These are phyloP conservation scores for Lepidochitona cinerea DNA, from an alignment of 2,888 invertebrate genomes.

Conservation along the genomic window DNA sequence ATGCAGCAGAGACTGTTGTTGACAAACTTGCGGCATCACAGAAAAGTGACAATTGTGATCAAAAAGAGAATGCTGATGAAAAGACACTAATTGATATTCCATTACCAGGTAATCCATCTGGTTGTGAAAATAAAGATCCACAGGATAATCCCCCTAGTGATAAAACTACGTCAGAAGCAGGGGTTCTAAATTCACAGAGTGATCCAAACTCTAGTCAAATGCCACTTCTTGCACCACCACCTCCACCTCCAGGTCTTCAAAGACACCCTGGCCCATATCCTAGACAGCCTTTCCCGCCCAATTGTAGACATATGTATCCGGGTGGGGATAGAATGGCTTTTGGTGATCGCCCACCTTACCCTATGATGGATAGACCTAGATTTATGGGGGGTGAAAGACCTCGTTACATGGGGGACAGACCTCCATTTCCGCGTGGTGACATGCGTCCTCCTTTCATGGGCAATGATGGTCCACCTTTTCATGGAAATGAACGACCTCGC, in stretches of 20 bases:
- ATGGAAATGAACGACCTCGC: slow-evolving; percentile 21
- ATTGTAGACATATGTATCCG: slow-evolving; percentile 5
- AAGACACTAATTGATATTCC: slow-evolving; percentile 38
- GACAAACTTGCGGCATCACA: neutral
- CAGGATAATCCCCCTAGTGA: slow-evolving; percentile 17
- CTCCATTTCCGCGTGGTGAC: neutral
- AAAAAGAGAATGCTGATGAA: slow-evolving; percentile 11
- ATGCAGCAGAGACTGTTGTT: slow-evolving; percentile 7
- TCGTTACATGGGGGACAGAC: neutral
- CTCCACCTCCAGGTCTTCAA: slow-evolving; percentile 21
- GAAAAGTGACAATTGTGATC: neutral
- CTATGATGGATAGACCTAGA: neutral
- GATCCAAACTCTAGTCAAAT: neutral
- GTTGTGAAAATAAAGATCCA: neutral
- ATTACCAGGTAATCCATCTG: slow-evolving; percentile 23
- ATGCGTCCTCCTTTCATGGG: slow-evolving; percentile 5
- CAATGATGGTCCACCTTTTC: neutral
- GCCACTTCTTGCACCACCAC: slow-evolving; percentile 12
- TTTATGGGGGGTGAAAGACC: slow-evolving; percentile 21
- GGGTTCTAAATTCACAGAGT: neutral
- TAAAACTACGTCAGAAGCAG: slow-evolving; percentile 14
- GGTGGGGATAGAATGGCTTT: neutral
- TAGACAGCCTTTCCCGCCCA: slow-evolving; percentile 26
- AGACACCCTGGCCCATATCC: neutral
- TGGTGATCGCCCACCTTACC: neutral